Base-by-base conservation (phyloP, 2,113 vertebrate genomes). In the Triplophysa rosa region DNA sequence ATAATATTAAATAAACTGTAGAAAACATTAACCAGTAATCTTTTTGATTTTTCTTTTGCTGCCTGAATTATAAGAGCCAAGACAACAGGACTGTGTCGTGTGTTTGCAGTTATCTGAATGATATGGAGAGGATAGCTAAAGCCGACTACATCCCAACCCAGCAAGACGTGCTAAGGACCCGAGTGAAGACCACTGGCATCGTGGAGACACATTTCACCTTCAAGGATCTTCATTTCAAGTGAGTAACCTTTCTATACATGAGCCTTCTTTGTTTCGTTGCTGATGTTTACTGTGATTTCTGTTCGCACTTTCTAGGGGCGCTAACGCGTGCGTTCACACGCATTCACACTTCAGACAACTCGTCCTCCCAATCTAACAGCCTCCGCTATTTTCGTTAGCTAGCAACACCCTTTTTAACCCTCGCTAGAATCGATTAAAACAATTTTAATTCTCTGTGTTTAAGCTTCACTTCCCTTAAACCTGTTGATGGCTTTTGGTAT, bases 201-300 rank as follows among this genome's bases (percentile, higher is more conserved):
- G 98, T 99, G 84, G 98, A 99, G 86, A 99, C 98, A 0, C 98
- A 99, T 86, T 99, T 99, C 92, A 99, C 97, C 86, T 99, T 99
- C 91, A 99, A 99, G 90, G 96, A 98, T 78, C 95, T 99, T 67
- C 97, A 99, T 84, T 99, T 99, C 94, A 99, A 99, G 98, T 99
- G 90, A 84, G 61, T 23, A 8, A 3, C 17, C 21, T 17, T 19
- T 26, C 3, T 24, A 9, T 19, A 2, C 61, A 5, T 8, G 8
- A 61, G 16, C 19, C 24, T 54, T 19, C 52, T 72, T 58, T 63
- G 10, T 40, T 37, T 58, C 12, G 26, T 7, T 54, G 58, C 19
- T 69, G 70, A 49, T 33, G 24, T 23, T 21, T 26, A 49, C 24
- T 29, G 58, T 26, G 74, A 26, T 49, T 54, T 21, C 29, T 13